Conservation (phyloP, 1,140 invertebrate species). For the Ips nitidus region DNA sequence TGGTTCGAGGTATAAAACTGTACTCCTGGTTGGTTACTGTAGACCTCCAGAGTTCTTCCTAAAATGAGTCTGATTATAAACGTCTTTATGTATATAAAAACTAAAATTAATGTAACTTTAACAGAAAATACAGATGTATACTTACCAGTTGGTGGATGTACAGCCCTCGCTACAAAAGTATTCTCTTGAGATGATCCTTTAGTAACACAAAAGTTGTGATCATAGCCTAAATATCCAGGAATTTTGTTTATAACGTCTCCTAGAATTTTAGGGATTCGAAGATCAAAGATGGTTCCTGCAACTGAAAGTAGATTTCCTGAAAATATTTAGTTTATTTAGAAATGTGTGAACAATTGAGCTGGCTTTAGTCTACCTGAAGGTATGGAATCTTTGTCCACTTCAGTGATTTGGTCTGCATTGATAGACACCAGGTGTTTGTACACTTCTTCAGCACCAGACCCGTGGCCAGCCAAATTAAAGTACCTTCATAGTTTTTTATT, state of each 20-base stretch:
- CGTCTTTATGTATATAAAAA: constrained; percentile 32
- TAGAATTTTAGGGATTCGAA: constrained; percentile 61
- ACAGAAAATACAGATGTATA: constrained; percentile 58
- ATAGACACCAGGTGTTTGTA: constrained; percentile 75
- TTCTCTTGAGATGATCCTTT: constrained; percentile 46
- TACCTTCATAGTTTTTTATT: constrained; percentile 55
- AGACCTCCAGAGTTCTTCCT: constrained; percentile 75
- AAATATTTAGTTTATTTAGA: constrained; percentile 3
- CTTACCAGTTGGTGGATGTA: constrained; percentile 35
- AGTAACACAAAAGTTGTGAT: constrained; percentile 71
- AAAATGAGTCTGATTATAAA: not conserved
- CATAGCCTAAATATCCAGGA: constrained; percentile 61
- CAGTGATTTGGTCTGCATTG: constrained; percentile 76
- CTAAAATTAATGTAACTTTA: constrained; percentile 27
- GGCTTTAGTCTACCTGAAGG: constrained; percentile 68
- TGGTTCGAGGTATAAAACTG: constrained; percentile 87
- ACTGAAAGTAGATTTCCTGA: constrained; percentile 47
- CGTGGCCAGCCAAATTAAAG: constrained; percentile 90
- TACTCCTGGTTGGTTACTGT: constrained; percentile 84
- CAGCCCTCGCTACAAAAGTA: constrained; percentile 49
- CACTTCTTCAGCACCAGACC: constrained; percentile 57
- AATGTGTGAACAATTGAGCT: not conserved
- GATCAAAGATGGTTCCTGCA: constrained; percentile 57
- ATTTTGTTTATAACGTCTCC: constrained; percentile 56
- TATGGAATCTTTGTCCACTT: constrained; percentile 71